Evolutionary conservation across 2,113 vertebrate species (phyloP), one percentile per base, ranked within the genome.

Genomic region (Asarcornis scutulata): DNA sequence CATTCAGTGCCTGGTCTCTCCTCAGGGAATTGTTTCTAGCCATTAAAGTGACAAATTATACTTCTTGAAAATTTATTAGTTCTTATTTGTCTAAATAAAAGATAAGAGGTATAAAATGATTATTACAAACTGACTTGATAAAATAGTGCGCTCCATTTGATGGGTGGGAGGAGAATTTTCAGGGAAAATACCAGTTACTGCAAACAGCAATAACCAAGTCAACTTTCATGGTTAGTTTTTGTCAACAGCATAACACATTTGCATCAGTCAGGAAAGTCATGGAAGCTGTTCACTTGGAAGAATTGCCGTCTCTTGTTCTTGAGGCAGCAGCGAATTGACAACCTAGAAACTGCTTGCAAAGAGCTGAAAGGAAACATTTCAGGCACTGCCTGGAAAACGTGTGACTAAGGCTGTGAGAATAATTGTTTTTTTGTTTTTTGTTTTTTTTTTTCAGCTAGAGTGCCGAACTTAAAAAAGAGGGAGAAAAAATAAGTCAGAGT

Each of bases 381-480:
- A 96, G 91, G 91, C 95, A 71, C 55, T 95, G 95, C 91, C 86
- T 95, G 84, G 83, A 96, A 96, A 96, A 97, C 38, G 93, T 97
- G 93, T 97, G 95, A 96, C 88, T 96, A 88, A 96, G 95, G 93
- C 95, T 97, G 96, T 97, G 96, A 96, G 96, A 97, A 95, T 96
- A 95, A 95, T 96, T 96, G 93, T 9, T 31, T 46, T 64, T 46
- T 95, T 92, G 87, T 63, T 94, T 62, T 94, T 93, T 90, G 6
- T 17, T 92, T 89, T 63, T 94, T 62, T 94, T 93, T 90, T 96
- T 95, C 95, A 97, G 81, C 84, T 95, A 95, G 80, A 90, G 92
- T 94, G 95, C 96, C 25, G 92, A 96, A 97, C 83, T 78, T 92
- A 94, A 96, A 97, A 96, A 95, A 89, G 83, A 91, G 93, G 89